Base-by-base conservation (phyloP, 2,888 invertebrate genomes). In the Plagiodera versicolora region DNA sequence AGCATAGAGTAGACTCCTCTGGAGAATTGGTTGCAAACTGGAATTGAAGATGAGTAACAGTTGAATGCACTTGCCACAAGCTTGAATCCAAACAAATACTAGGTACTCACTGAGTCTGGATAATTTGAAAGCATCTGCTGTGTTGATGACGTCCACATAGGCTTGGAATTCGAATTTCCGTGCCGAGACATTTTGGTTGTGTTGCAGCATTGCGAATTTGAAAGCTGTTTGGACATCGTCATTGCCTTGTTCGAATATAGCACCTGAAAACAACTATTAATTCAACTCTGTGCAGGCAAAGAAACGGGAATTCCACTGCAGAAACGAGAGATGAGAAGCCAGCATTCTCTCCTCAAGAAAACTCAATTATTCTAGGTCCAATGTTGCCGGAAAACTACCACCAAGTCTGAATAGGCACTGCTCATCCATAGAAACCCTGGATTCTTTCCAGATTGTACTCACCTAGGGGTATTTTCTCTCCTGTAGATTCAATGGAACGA, bases 161-260 rank as follows among this genome's bases (percentile, higher is more conserved):
- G 93, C 93, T 78, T 92, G 91, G 55, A 95, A 83, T 78, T 95
- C 94, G 76, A 94, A 89, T 46, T 92, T 85, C 56, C 89, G 84
- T 32, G 87, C 87, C 62, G 89, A 89, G 65, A 91, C 87, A 76
- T 94, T 94, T 77, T 92, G 88, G 77, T 93, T 93, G 79, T 94
- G 93, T 72, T 89, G 88, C 51, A 89, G 85, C 88, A 94, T 89
- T 5, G 94, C 94, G 78, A 91, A 93, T 76, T 90, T 93, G 81
- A 95, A 95, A n/a, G 94, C 95, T 65, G 92, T 90, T 80, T 94
- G 94, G 60, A 94, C 92, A 78, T 95, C 94, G 77, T 94, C 94
- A 0, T 92, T 93, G 61, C 93, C 93, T 78, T 94, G 93, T 74
- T 94, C 94, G 79, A 95, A 95, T 74, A 95, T 94, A 55, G 93